Evolutionary conservation across 2,113 vertebrate species (phyloP).

Genomic region (Tetrax tetrax): DNA sequence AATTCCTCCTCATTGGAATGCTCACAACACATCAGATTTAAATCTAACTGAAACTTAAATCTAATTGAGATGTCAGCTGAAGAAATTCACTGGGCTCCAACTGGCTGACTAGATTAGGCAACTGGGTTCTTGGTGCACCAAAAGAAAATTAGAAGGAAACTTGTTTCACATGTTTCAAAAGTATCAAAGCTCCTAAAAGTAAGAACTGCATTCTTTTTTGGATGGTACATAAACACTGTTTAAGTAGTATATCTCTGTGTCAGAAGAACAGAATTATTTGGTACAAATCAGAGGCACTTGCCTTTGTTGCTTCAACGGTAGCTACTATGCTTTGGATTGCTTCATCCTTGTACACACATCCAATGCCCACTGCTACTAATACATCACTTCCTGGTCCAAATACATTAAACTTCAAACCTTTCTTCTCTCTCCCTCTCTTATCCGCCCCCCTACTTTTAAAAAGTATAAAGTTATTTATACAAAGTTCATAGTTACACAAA

Average conservation of each 20-base stretch:
- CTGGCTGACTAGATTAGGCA: not conserved
- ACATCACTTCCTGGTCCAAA: not conserved
- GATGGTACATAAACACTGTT: not conserved
- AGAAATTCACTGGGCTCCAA: not conserved
- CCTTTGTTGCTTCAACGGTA: slow-evolving; percentile 47
- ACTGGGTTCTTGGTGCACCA: not conserved
- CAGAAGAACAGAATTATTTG: slow-evolving; percentile 18
- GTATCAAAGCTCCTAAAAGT: not conserved
- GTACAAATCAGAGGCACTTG: slow-evolving; percentile 61
- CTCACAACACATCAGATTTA: not conserved
- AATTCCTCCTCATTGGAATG: not conserved
- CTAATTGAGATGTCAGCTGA: not conserved
- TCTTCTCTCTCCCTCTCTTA: not conserved
- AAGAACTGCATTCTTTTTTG: not conserved
- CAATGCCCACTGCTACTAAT: not conserved
- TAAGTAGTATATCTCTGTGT: not conserved
- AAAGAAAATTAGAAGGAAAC: not conserved
- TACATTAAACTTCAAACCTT: not conserved
- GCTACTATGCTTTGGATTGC: not conserved
- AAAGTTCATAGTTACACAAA: not conserved
- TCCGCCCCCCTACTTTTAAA: not conserved
- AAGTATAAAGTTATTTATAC: not conserved
- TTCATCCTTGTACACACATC: not conserved
- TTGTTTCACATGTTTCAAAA: not conserved
- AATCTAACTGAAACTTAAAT: not conserved